A percentile compares a stretch with the other conserved stretches of the same genome.
phyloP scores from a whole-genome alignment of 2,797 vertebrate species.

The Parotocinclus haroldoi region DNA sequence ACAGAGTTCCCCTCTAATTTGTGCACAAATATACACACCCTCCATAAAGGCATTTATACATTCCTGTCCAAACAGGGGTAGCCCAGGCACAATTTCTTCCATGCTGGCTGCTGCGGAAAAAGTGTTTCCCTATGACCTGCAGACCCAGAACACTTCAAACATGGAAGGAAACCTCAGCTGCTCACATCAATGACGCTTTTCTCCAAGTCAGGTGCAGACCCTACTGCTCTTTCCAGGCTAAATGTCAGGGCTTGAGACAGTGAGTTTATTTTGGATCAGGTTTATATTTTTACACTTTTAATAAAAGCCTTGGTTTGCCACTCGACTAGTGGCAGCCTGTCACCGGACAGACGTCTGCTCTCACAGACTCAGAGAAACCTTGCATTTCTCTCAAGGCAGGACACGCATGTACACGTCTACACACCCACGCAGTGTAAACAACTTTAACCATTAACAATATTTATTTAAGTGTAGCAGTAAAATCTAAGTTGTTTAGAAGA shows the following conservation, averaged over 20 bases:
- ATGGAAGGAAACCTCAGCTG: constrained; percentile 60
- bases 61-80: constrained; percentile 50
- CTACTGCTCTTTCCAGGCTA: constrained; percentile 72
- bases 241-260: constrained; percentile 76
- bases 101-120: constrained; percentile 64
- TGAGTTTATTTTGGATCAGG: constrained; percentile 80
- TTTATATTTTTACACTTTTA: constrained; percentile 81
- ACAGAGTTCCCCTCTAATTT: constrained; percentile 55
- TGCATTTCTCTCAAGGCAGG: background rate
- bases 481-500: too few species aligned
- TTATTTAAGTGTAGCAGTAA: background rate
- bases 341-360: constrained; percentile 20
- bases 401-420: background rate
- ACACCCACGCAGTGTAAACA: constrained; percentile 8
- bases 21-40: constrained; percentile 45
- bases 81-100: constrained; percentile 57
- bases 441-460: background rate
- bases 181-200: constrained; percentile 71
- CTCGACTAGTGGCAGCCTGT: constrained; percentile 19
- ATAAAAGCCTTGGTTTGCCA: constrained; percentile 53
- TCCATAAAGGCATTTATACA: constrained; percentile 43
- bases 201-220: constrained; percentile 65
- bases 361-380: constrained; percentile 10
- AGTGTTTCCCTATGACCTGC: constrained; percentile 58
- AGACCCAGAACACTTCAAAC: constrained; percentile 56